Percentiles rank a stretch among this genome's conserved stretches.
These are phyloP conservation scores for Anodontia alba DNA, from an alignment of 2,888 invertebrate species.

Conservation along the genomic window DNA sequence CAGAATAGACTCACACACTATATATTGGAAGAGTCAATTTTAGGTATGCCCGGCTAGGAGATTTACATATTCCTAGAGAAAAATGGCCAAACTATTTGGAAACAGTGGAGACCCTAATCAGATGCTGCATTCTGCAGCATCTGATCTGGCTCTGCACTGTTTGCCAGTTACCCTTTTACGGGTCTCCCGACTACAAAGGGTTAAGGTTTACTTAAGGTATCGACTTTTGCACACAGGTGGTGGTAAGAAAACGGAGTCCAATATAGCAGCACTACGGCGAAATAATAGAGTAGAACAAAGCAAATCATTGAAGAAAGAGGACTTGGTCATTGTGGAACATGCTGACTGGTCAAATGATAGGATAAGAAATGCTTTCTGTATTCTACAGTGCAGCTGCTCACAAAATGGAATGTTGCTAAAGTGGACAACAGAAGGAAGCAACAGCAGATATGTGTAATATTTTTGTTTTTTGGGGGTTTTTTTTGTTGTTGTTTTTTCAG, in stretches of 20 bases:
- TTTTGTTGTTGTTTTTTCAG: background rate
- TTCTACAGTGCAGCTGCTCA: conserved; percentile 68
- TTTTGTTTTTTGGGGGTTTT: too few species aligned
- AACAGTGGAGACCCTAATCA: too few species aligned
- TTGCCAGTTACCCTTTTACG: too few species aligned
- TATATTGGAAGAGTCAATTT: too few species aligned
- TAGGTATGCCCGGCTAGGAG: too few species aligned
- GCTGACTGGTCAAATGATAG: conserved; percentile 70
- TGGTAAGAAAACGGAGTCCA: conserved; percentile 67
- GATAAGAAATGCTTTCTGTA: conserved; percentile 70
- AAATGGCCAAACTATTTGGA: too few species aligned
- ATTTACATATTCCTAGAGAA: too few species aligned
- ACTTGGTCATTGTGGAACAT: conserved; percentile 69
- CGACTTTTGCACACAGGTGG: background rate
- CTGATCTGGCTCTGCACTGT: too few species aligned
- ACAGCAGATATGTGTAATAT: conserved; percentile 10
- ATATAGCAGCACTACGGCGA: conserved; percentile 63
- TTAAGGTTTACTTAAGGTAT: too few species aligned
- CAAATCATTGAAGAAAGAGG: conserved; percentile 36
- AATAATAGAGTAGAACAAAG: conserved; percentile 27
- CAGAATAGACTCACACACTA: too few species aligned
- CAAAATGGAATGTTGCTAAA: conserved; percentile 69
- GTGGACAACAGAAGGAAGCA: conserved; percentile 65
- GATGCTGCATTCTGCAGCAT: too few species aligned
- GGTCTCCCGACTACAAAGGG: too few species aligned